Percentiles rank a stretch among this genome's conserved stretches.
Conservation (phyloP, 1,140 invertebrate genomes). For the Heliconius nattereri region DNA sequence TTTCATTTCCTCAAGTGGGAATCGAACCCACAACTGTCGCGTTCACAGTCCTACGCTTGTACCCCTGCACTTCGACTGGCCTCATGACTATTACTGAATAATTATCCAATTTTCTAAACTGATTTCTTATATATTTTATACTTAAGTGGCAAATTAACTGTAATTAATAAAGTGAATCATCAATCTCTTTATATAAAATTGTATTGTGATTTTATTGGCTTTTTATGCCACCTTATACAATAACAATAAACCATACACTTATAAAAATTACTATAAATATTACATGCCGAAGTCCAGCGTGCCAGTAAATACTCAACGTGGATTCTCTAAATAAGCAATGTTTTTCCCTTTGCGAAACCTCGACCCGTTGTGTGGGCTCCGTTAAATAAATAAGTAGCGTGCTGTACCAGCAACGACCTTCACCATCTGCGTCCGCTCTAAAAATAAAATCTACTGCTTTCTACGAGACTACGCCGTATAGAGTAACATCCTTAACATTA, state of each 20-base stretch:
- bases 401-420: slow-evolving; percentile 57
- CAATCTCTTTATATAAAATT: neutral
- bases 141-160: no score
- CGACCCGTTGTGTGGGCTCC: slow-evolving; percentile 49
- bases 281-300: neutral
- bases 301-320: slow-evolving; percentile 10
- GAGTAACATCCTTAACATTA: slow-evolving; percentile 43
- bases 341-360: slow-evolving; percentile 47
- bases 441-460: slow-evolving; percentile 56
- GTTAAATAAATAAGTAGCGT: slow-evolving; percentile 70
- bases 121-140: no score
- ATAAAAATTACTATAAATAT: neutral
- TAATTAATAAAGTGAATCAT: neutral
- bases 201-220: neutral
- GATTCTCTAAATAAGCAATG: slow-evolving; percentile 21
- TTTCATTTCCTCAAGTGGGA: no score
- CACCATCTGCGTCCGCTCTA: slow-evolving; percentile 62
- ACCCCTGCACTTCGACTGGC: no score
- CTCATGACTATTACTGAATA: no score
- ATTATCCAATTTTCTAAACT: no score
- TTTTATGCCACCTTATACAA: neutral
- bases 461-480: slow-evolving; percentile 34
- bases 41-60: no score
- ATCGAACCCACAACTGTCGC: no score
- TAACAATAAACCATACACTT: neutral